Base-by-base conservation (phyloP, 1,140 invertebrate genomes). In the Steinernema khuongi region DNA sequence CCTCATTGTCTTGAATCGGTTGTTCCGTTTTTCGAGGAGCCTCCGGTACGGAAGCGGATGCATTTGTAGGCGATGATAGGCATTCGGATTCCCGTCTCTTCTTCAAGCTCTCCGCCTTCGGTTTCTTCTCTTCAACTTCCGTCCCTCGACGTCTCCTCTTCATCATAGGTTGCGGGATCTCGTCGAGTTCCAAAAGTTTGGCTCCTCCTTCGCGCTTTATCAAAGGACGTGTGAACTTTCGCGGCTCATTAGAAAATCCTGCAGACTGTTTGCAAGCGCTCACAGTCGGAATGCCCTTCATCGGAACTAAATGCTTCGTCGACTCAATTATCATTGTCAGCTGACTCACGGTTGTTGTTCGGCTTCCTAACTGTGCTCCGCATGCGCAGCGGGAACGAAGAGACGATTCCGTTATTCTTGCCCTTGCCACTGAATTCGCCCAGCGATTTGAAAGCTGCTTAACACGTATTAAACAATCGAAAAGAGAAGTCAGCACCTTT, bases 161-260 rank as follows among this genome's bases (percentile, higher is more conserved):
- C n/a, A 30, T 74, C 7, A 67, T 67, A 1, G 79, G 70, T 29
- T 79, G 78, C 17, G 79, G 79, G 14, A 81, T 29, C 22, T 81
- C 79, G 26, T 67, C 72, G 41, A 81, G 77, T 41, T 81, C 78
- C 1, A 80, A 18, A 26, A 80, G 36, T 68, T 67, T 81, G 19
- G 79, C 79, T 11, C 79, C 80, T 14, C 79, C 79, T 17, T 71
- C 75, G 33, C 79, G 32, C 68, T 80, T 80, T 33, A 50, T n/a
- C 41, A 81, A 68, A 0, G 73, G 33, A 19, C 79, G 77, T 33
- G 74, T 79, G 29, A 82, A 80, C 31, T 81, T 81, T 31, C 77
- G 79, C 1, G 79, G 71, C 44, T 81, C 79, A 36, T 81, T 81
- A 33, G 79, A 73, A 66, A 80, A 80, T 17, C 79, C 79, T 17